Percentiles rank a stretch among this genome's conserved stretches.
These are phyloP conservation scores for Coecobrya sp. DNA, from an alignment of 2,888 invertebrate species.

Conservation along the genomic window DNA sequence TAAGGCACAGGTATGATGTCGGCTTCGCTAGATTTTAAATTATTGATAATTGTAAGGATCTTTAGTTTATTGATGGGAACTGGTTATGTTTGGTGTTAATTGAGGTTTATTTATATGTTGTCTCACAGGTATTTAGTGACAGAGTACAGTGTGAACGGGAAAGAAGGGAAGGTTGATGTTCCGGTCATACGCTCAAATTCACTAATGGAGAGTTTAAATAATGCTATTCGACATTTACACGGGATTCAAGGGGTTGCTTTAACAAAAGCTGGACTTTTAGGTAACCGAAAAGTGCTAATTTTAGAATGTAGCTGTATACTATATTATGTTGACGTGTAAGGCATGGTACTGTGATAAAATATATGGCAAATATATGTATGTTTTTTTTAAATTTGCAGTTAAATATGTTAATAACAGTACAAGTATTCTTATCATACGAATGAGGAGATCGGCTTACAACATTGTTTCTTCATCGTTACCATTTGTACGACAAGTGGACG, in stretches of 20 bases:
- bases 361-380: neutral
- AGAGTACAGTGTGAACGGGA: conserved; percentile 50
- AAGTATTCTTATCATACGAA: conserved; percentile 78
- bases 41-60: too few relatives aligned
- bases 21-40: too few relatives aligned
- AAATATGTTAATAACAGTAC: conserved; percentile 80
- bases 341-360: too few relatives aligned
- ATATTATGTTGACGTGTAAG: too few relatives aligned
- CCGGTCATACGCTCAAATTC: conserved; percentile 57
- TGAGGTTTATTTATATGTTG: too few relatives aligned
- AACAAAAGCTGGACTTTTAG: conserved; percentile 81
- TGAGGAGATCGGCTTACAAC: conserved; percentile 79
- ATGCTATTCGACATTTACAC: conserved; percentile 80
- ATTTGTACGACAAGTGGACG: conserved; percentile 78
- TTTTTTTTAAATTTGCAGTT: conserved; percentile 59
- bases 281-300: conserved; percentile 39
- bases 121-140: conserved; percentile 77
- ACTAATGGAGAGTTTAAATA: conserved; percentile 70
- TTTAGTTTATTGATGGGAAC: too few relatives aligned
- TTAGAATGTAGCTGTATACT: too few relatives aligned
- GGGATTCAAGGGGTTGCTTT: conserved; percentile 83
- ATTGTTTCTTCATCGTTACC: conserved; percentile 82
- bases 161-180: neutral
- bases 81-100: too few relatives aligned
- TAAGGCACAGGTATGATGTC: conserved; percentile 62